phyloP scores from a whole-genome alignment of 2,888 invertebrate species.

The Agonum fuliginosum region DNA sequence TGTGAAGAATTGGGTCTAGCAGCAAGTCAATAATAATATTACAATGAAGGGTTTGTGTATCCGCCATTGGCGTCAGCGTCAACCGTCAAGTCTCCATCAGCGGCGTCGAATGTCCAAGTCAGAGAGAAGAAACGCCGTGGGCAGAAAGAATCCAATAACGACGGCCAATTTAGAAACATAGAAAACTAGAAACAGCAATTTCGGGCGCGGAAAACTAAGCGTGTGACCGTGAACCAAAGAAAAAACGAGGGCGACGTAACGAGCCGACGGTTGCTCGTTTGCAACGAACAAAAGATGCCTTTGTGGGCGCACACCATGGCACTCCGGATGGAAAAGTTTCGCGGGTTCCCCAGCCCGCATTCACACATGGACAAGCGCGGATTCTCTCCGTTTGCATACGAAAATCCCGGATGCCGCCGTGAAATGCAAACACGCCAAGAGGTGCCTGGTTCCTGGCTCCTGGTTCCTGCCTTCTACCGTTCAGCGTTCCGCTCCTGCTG shows the following conservation, averaged over 20 bases:
- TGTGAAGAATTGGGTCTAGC: constrained; percentile 19
- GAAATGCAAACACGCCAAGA: constrained; percentile 32
- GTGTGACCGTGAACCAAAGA: constrained; percentile 55
- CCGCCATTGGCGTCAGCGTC: constrained; percentile 20
- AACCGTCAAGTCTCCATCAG: too few species aligned
- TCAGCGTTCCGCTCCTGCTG: background rate
- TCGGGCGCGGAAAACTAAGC: constrained; percentile 57
- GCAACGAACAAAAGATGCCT: constrained; percentile 56
- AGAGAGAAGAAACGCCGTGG: constrained; percentile 60
- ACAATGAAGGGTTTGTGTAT: constrained; percentile 31
- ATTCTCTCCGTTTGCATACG: constrained; percentile 38
- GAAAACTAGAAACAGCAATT: constrained; percentile 63
- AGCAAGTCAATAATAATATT: constrained; percentile 27
- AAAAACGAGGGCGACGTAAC: constrained; percentile 46
- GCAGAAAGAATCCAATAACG: constrained; percentile 62
- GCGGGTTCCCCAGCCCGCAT: constrained; percentile 37
- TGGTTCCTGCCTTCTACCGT: too few species aligned
- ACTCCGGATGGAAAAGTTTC: constrained; percentile 33
- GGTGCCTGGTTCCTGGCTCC: constrained; percentile 3
- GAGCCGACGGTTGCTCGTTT: constrained; percentile 55
- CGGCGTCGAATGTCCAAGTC: constrained; percentile 30
- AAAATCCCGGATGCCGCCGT: constrained; percentile 38
- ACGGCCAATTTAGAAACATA: constrained; percentile 63
- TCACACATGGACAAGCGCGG: constrained; percentile 42
- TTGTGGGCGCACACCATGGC: constrained; percentile 28